Base-by-base conservation (phyloP, 2,888 invertebrate genomes). In the Pterostichus madidus region DNA sequence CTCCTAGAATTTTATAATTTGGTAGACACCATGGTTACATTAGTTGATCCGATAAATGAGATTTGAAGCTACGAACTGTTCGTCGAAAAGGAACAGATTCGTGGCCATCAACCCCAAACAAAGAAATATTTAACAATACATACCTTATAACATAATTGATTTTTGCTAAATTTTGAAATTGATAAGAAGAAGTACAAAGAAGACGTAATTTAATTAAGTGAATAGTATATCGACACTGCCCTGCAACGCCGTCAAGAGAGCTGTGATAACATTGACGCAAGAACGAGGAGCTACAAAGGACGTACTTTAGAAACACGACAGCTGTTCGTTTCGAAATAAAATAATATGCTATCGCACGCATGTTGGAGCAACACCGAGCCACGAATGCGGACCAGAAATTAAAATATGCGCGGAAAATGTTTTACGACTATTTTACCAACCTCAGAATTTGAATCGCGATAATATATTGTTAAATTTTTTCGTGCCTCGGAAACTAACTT, bases 321-420 rank as follows among this genome's bases (percentile, higher is more conserved):
- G 59, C 17, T 59, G 59, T 59, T 59, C 59, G 24, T 59, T 59
- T 59, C 31, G 4, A 64, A 64, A 64, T 64, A 64, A 64, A 35
- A 64, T 35, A 35, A 64, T 64, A 64, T 64, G 64, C 64, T 64
- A 35, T 64, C 35, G 11, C 64, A 64, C 64, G 64, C 35, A 35
- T 64, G 49, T 49, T 49, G 49, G n/a, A 49, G n/a, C 39, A 39
- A 39, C 11, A 49, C 49, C 2, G 49, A 49, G 5, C 39, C 39
- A 6, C 8, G 39, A 39, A 39, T 5, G 49, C 13, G 49, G 10
- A 49, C 49, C 11, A 49, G 49, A 49, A 49, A 49, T 49, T 49
- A 49, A 49, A 49, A 49, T 49, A 49, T 49, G 49, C 49, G 11
- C 49, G 11, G 2, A 13, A n/a, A 49, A 11, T 49, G 13, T 49